Base-by-base conservation (phyloP, 1,140 invertebrate species). In the Agrilus planipennis region DNA sequence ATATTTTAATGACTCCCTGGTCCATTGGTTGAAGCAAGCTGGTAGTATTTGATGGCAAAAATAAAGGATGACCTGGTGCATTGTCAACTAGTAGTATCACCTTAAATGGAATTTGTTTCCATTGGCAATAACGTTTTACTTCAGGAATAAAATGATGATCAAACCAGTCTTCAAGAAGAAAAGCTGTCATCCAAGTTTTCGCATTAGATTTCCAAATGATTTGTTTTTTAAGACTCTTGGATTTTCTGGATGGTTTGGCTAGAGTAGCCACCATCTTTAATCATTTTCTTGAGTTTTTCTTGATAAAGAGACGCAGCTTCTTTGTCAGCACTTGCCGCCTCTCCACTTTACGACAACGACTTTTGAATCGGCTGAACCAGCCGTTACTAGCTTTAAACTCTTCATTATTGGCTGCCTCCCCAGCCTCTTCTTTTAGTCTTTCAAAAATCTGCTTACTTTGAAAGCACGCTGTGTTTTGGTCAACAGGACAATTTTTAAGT, bases 211-310 rank as follows among this genome's bases (percentile, higher is more conserved):
- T 51, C 53, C 54, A 66, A 41, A 54, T 48, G 25, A 36, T 38
- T 53, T 45, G 39, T 53, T 52, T 53, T 67, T 34, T 40, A 69
- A 50, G 4, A 57, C 50, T 46, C 57, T 49, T 38, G 61, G 63
- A 51, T 60, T 63, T 52, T 59, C 44, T 21, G 53, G 58, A 38
- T 53, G 49, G 52, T 69, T n/a, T n/a, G n/a, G n/a, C n/a, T 25
- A 5, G 40, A 46, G 47, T 61, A 65, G 23, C 47, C 55, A 40
- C 52, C 52, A 51, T 62, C 48, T 41, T 57, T 41, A 42, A 67
- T 61, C 22, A 63, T 53, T 42, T 47, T 44, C 50, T 57, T 51
- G 32, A 68, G 52, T 39, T 59, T 49, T 39, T 49, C 38, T 42
- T 45, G 46, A 50, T 46, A 62, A 34, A 51, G 41, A 43, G 53